phyloP scores from a whole-genome alignment of 1,140 invertebrate species.

The Chymomyza costata region DNA sequence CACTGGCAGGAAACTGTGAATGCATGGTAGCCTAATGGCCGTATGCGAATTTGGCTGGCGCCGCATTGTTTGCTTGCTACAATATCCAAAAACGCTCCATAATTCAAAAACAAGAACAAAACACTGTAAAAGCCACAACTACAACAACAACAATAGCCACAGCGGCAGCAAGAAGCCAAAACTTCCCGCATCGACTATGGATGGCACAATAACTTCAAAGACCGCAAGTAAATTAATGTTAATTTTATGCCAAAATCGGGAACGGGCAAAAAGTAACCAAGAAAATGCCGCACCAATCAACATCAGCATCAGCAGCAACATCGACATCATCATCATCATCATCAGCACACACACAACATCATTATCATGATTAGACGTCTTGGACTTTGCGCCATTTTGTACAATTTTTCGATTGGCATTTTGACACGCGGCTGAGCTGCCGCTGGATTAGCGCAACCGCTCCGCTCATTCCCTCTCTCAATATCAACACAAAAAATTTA shows the following conservation, averaged over 20 bases:
- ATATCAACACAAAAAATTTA: conserved; percentile 3
- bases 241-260: conserved; percentile 70
- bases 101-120: conserved; percentile 69
- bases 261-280: conserved; percentile 40
- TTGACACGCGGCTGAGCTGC: conserved; percentile 60
- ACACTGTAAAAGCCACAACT: conserved; percentile 16
- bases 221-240: conserved; percentile 74
- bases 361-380: conserved; percentile 7
- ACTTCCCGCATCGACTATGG: too few relatives aligned
- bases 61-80: conserved; percentile 31
- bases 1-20: too few relatives aligned
- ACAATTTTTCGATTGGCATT: conserved; percentile 66
- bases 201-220: conserved; percentile 69
- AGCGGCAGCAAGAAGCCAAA: conserved; percentile 19
- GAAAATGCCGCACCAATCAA: conserved; percentile 60
- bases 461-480: neutral
- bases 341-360: conserved; percentile 5
- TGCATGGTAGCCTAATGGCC: conserved; percentile 38
- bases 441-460: conserved; percentile 62
- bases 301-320: conserved; percentile 10
- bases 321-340: conserved; percentile 25
- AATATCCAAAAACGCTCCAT: conserved; percentile 62
- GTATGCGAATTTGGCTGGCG: neutral
- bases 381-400: conserved; percentile 10
- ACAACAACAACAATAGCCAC: conserved; percentile 13